Conservation (phyloP, 2,113 vertebrate genomes). For the Rhadina sibilatrix region DNA sequence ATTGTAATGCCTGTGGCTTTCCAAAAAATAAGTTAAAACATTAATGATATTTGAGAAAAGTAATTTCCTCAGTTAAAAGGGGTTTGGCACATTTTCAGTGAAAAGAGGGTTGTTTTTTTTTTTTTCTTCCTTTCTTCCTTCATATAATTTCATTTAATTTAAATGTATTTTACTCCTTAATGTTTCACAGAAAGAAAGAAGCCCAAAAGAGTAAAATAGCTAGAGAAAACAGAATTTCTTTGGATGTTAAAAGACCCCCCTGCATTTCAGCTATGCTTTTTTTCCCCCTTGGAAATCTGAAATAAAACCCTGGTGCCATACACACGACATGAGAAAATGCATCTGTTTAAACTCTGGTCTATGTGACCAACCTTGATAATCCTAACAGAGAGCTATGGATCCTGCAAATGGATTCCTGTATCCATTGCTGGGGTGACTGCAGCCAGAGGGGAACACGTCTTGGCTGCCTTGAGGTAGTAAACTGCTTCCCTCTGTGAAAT, state of each 20-base stretch:
- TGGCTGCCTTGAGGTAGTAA: not conserved
- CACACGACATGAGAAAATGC: not conserved
- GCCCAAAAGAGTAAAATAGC: not conserved
- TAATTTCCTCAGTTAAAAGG: slow-evolving; percentile 13
- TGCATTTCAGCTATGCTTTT: not conserved
- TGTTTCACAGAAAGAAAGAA: not conserved
- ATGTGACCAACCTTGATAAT: not conserved
- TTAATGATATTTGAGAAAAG: slow-evolving; percentile 20
- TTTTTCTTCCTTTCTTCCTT: not conserved
- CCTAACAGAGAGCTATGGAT: not conserved
- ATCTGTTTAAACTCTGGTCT: not conserved
- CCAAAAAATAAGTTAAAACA: slow-evolving; percentile 18
- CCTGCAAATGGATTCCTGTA: not conserved
- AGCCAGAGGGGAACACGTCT: not conserved
- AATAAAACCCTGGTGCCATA: not conserved
- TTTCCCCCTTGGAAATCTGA: not conserved
- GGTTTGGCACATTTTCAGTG: not conserved
- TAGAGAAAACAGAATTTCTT: not conserved
- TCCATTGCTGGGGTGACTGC: not conserved
- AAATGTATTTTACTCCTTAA: not conserved
- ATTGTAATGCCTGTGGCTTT: not conserved
- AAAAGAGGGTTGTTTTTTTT: not conserved
- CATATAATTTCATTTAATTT: slow-evolving; percentile 8
- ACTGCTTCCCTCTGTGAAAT: not conserved
- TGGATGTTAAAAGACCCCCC: not conserved